Conservation (phyloP, 2,797 vertebrate species). For the Anabas testudineus region DNA sequence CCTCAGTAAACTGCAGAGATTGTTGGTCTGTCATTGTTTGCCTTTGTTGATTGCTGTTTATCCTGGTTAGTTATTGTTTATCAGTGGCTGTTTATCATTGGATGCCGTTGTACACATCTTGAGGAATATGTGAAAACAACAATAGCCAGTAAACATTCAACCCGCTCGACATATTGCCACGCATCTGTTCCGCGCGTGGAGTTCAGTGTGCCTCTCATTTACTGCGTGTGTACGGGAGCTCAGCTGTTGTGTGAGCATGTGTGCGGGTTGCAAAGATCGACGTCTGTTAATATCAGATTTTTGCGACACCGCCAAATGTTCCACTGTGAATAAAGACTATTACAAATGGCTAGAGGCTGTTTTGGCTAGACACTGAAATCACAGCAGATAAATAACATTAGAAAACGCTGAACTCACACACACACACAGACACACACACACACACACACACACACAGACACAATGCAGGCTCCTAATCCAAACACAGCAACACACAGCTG, state of each 20-base stretch:
- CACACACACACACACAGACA: slow-evolving; percentile 14
- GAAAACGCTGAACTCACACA: slow-evolving; percentile 23
- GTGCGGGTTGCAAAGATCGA: slow-evolving; percentile 41
- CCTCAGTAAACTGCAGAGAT: background rate
- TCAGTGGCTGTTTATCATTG: slow-evolving; percentile 46
- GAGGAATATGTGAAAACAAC: slow-evolving; percentile 56
- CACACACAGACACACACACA: slow-evolving; percentile 7
- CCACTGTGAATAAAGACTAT: slow-evolving; percentile 61
- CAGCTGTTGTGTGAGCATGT: slow-evolving; percentile 25
- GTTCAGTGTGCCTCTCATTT: slow-evolving; percentile 23
- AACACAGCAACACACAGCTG: background rate
- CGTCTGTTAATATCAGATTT: slow-evolving; percentile 62
- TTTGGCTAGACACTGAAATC: slow-evolving; percentile 50
- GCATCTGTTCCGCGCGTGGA: slow-evolving; percentile 63
- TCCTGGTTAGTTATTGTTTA: slow-evolving; percentile 51
- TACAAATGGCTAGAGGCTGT: slow-evolving; percentile 58
- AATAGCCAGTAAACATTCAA: slow-evolving; percentile 65
- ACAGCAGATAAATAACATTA: slow-evolving; percentile 56
- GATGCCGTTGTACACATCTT: slow-evolving; percentile 51
- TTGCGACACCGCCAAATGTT: slow-evolving; percentile 59
- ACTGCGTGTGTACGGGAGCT: slow-evolving; percentile 2
- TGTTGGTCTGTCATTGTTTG: slow-evolving; percentile 43
- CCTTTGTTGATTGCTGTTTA: slow-evolving; percentile 55
- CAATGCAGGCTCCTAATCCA: slow-evolving; percentile 9
- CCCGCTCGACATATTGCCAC: slow-evolving; percentile 63